Percentiles rank a stretch among this genome's conserved stretches.
Conservation (phyloP, 2,797 vertebrate genomes). For the Rhabdophis nuchalis region DNA sequence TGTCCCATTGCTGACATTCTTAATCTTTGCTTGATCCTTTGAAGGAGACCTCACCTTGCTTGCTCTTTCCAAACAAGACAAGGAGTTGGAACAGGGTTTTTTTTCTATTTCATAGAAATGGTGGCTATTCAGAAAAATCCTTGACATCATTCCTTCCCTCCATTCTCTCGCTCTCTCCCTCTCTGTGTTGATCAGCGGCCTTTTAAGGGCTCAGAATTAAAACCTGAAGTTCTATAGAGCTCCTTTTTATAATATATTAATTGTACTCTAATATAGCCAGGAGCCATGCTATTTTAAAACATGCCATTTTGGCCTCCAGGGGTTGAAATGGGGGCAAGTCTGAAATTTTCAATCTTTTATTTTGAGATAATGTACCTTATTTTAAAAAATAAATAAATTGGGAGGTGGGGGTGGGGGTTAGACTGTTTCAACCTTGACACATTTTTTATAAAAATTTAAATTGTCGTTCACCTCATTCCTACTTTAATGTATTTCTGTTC, state of each 20-base stretch:
- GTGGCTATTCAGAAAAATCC: background rate
- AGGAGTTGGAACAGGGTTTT: background rate
- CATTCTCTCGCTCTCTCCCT: too few relatives aligned
- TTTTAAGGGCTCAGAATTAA: background rate
- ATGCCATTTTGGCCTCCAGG: background rate
- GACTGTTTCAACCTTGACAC: background rate
- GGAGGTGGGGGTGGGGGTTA: too few relatives aligned
- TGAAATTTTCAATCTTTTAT: background rate
- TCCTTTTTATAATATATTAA: background rate
- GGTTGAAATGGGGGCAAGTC: background rate
- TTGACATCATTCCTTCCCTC: background rate
- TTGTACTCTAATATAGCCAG: background rate
- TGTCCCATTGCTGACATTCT: background rate
- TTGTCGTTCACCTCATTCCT: background rate
- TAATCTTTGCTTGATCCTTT: background rate
- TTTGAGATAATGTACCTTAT: background rate
- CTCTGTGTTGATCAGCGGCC: too few relatives aligned
- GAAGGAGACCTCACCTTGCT: background rate
- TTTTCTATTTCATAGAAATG: background rate
- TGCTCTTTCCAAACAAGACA: background rate
- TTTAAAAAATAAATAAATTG: background rate
- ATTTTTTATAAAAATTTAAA: background rate
- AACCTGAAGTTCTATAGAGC: background rate
- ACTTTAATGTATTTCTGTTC: background rate
- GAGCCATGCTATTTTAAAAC: background rate